Base-by-base conservation (phyloP, 2,888 invertebrate species). In the Bimastos eiseni region DNA sequence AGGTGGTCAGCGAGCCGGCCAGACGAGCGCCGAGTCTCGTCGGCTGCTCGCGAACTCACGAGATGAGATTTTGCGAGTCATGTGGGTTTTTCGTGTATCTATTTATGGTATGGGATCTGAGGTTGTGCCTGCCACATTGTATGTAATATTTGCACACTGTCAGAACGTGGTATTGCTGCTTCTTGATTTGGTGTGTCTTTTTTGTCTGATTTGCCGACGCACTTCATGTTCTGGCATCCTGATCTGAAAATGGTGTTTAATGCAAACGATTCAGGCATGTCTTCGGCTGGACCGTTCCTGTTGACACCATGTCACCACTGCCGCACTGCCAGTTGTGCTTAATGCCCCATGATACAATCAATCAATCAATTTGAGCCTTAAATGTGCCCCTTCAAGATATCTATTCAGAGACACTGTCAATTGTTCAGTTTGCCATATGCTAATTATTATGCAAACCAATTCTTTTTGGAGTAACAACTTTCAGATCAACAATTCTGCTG, bases 51-150 rank as follows among this genome's bases (percentile, higher is more conserved):
- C 13, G 70, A 11, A n/a, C 70, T 70, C n/a, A n/a, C 30, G 70
- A n/a, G n/a, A 38, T 30, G 24, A 89, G 24, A 34, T 44, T 89
- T 34, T 33, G 38, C 19, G 30, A 19, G 89, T 33, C 44, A 24
- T 19, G 33, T 88, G 37, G 38, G 38, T 11, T 88, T 88, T 30
- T 37, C 36, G 24, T 36, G 36, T 30, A 70, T 70, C 70, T 70
- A n/a, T 70, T 70, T 70, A n/a, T 70, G 70, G 70, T 70, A n/a
- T 70, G 70, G 70, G 70, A 70, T 70, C 70, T 70, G 70, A n/a
- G 30, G 70, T 70, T 70, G 70, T 70, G n/a, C 70, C 30, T 17
- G n/a, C n/a, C 70, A 70, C 1, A n/a, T 70, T 70, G 70, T n/a
- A n/a, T 17, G 30, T 70, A 70, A 70, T 70, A 11, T n/a, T 30